Conservation (phyloP, 2,888 invertebrate genomes). For the Athalia rosae region DNA sequence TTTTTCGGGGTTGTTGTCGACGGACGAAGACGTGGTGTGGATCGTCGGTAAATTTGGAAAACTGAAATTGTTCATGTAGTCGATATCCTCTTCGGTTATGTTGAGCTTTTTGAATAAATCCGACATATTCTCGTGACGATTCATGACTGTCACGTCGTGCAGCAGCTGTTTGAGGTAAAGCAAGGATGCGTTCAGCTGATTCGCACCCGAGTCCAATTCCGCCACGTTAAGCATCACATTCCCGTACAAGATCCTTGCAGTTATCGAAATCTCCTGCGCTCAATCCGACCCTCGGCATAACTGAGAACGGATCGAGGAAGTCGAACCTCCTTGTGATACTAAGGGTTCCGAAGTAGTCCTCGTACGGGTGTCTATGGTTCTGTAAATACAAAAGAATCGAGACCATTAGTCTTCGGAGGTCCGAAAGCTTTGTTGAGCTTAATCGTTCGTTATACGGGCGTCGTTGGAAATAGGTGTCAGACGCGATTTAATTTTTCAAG, state of each 20-base stretch:
- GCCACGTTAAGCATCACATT: conserved; percentile 53
- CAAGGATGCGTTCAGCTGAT: conserved; percentile 53
- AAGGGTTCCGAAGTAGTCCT: too few relatives aligned
- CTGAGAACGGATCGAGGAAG: too few relatives aligned
- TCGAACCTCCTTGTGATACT: too few relatives aligned
- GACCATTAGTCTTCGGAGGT: too few relatives aligned
- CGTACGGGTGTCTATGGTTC: too few relatives aligned
- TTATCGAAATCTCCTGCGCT: neutral
- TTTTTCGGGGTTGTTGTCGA: conserved; percentile 10
- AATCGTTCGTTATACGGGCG: too few relatives aligned
- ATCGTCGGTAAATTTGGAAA: conserved; percentile 46
- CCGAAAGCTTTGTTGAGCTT: too few relatives aligned
- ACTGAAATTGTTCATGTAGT: conserved; percentile 60
- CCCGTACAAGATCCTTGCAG: conserved; percentile 3
- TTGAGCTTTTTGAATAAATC: conserved; percentile 59
- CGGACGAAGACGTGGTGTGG: conserved; percentile 26
- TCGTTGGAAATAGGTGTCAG: too few relatives aligned
- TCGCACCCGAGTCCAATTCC: conserved; percentile 37
- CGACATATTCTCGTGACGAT: conserved; percentile 55
- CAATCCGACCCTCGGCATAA: neutral
- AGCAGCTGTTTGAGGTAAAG: conserved; percentile 51
- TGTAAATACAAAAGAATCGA: too few relatives aligned
- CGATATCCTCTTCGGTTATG: conserved; percentile 65
- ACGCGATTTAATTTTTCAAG: too few relatives aligned
- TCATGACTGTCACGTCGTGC: conserved; percentile 53